Evolutionary conservation across 92 coral and sea anemone genomes (phyloP).

Genomic region (Phenganax marumi): DNA sequence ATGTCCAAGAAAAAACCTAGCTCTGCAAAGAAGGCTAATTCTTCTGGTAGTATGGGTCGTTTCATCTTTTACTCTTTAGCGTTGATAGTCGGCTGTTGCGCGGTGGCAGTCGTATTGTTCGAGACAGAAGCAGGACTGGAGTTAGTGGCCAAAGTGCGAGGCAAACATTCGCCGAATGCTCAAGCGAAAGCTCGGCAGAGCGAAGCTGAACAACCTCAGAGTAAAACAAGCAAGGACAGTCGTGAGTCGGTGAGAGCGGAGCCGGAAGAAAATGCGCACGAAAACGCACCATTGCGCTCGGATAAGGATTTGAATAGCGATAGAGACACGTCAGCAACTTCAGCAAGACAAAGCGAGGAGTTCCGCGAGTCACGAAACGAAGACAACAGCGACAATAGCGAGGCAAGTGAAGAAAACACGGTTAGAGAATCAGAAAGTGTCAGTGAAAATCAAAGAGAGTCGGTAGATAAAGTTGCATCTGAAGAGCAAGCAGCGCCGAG

Average conservation of each 20-base stretch:
- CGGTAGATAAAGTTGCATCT: not conserved
- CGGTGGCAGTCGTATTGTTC: conserved; percentile 39
- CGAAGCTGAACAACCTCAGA: not conserved
- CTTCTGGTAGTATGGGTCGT: conserved; percentile 27
- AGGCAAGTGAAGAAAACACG: not conserved
- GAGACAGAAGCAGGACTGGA: conserved; percentile 36
- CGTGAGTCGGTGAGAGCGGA: not conserved
- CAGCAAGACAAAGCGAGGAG: not conserved
- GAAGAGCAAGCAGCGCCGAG: conserved; percentile 60
- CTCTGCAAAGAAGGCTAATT: not conserved
- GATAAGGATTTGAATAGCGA: not conserved
- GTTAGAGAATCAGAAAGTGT: not conserved
- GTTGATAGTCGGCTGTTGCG: conserved; percentile 28
- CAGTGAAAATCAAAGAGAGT: not conserved
- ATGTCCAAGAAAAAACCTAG: not conserved
- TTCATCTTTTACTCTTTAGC: conserved; percentile 30
- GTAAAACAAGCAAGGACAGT: not conserved
- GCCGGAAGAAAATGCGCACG: not conserved
- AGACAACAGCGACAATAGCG: not conserved
- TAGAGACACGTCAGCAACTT: conserved; percentile 23
- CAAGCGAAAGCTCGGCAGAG: not conserved
- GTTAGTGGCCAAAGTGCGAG: conserved; percentile 34
- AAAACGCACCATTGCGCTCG: not conserved
- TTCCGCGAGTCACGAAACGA: conserved; percentile 10
- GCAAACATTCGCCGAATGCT: not conserved